These are phyloP conservation scores for Drosophila stalkeri DNA, from an alignment of 2,888 invertebrate species.

Conservation along the genomic window DNA sequence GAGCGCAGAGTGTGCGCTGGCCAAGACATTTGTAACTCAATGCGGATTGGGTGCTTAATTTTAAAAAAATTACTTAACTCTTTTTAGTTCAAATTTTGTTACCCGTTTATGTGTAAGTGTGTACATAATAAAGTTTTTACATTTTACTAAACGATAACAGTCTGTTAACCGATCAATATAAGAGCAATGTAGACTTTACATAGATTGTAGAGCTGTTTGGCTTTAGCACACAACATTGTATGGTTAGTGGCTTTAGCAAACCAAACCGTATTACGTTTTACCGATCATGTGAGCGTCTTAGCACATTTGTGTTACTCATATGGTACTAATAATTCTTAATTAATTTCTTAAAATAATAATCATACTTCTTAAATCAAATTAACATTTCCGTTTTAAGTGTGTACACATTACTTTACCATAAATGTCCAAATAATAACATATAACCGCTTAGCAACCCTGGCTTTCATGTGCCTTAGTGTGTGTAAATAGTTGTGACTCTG, in stretches of 20 bases:
- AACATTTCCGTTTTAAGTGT: constrained; percentile 1
- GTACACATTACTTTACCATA: background rate
- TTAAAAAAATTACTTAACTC: constrained; percentile 1
- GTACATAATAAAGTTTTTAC: constrained; percentile 56
- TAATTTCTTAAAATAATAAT: background rate
- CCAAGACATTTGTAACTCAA: constrained; percentile 82
- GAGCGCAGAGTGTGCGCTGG: constrained; percentile 76
- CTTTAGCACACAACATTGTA: background rate
- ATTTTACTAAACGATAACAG: constrained; percentile 15
- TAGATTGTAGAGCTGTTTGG: too few species aligned
- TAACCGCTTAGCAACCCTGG: constrained; percentile 4
- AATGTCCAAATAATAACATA: too few species aligned
- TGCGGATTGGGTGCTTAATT: constrained; percentile 76
- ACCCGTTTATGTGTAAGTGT: constrained; percentile 36
- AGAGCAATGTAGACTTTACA: background rate
- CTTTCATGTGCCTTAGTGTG: constrained; percentile 3
- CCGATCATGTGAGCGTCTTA: background rate
- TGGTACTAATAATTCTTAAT: background rate
- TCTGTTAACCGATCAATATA: constrained; percentile 14
- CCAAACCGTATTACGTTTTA: background rate
- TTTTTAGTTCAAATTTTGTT: constrained; percentile 14
- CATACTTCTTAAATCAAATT: background rate
- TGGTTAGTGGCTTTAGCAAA: background rate
- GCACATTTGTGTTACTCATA: too few species aligned
- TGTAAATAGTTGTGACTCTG: constrained; percentile 11